Base-by-base conservation (phyloP, 2,888 invertebrate species). In the Fragum sueziense region DNA sequence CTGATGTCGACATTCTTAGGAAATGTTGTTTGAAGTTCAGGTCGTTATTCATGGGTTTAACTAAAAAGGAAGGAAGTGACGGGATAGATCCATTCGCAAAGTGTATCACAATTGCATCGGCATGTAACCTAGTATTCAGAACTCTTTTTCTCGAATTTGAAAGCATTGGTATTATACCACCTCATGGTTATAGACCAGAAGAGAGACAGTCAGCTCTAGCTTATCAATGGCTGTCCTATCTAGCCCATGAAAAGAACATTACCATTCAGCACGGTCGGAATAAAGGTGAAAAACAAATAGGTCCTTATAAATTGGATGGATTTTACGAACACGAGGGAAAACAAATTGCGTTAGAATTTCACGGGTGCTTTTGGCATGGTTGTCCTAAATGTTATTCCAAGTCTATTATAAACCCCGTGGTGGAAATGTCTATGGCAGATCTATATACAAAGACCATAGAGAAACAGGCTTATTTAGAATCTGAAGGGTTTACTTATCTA, bases 151-250 rank as follows among this genome's bases (percentile, higher is more conserved):
- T 80, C 17, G 9, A 69, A 14, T 29, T 3, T n/a, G 47, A 74
- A 51, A 71, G n/a, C 27, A 80, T 78, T n/a, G 80, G 74, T 20
- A 75, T 80, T 25, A 82, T 85, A 9, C 85, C 82, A 37, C 68
- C 79, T n/a, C n/a, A n/a, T n/a, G 37, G 7, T 61, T 70, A 47
- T 17, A 22, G 70, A 61, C 70, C 75, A 31, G 51, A 61, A 25
- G 70, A 51, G 47, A 69, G 59, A 47, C 37, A 69, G 33, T 70
- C 47, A 0, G 51, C 37, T 47, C 27, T 37, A 41, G 69, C 47
- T 27, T 75, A 74, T 27, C 73, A 74, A 33, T 74, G 67, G 52
- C 14, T 74, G 74, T 65, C 67, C 33, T 52, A 33, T 52, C 54
- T 67, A 52, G 67, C 62, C 25, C 25, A 52, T 41, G 27, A 9